Conservation (phyloP, 2,797 vertebrate genomes). For the Myotis pilosus region DNA sequence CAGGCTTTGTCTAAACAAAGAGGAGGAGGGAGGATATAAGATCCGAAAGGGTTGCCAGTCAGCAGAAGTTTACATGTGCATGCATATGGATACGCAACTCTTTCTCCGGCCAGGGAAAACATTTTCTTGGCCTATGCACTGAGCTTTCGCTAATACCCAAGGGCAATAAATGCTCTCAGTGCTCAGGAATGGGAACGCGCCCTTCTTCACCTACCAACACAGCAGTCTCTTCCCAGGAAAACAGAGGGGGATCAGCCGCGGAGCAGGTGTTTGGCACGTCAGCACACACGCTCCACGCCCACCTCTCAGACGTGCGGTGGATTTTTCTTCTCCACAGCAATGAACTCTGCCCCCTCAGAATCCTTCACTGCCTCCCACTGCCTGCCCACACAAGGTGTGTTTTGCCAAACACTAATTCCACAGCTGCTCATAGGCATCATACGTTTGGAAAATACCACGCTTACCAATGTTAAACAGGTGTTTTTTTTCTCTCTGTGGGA, state of each 20-base stretch:
- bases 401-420: background rate
- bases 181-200: conserved; percentile 47
- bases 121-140: conserved; percentile 40
- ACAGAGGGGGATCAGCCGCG: background rate
- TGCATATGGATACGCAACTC: background rate
- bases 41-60: background rate
- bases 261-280: conserved; percentile 56
- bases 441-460: background rate
- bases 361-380: background rate
- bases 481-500: background rate
- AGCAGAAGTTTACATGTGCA: background rate
- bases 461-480: background rate
- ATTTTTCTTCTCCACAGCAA: background rate
- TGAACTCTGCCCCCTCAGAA: background rate
- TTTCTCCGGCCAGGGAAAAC: conserved; percentile 50
- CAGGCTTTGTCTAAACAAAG: conserved; percentile 28
- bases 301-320: background rate
- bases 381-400: conserved; percentile 33
- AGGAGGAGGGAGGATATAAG: background rate
- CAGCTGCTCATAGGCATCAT: background rate
- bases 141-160: conserved; percentile 31
- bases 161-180: conserved; percentile 43
- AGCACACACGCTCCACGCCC: conserved; percentile 13
- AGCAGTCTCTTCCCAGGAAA: conserved; percentile 34
- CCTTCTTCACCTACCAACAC: conserved; percentile 39